phyloP scores from a whole-genome alignment of 1,140 invertebrate species.

The Drosophila saltans region DNA sequence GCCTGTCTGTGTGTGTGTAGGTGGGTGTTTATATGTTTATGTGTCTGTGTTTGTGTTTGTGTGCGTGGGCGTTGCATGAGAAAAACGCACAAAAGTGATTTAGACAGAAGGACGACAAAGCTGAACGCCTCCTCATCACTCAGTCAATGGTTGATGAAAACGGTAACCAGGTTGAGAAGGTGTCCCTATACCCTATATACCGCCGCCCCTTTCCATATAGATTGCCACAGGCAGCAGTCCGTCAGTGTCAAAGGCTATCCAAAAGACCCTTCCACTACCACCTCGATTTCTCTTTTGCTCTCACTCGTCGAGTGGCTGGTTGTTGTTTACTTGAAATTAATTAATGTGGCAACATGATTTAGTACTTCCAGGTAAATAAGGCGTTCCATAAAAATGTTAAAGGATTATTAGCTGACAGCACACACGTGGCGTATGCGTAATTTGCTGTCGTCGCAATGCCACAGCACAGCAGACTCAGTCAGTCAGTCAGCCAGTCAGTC shows the following conservation, averaged over 20 bases:
- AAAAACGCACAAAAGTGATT: conserved; percentile 80
- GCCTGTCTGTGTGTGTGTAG: conserved; percentile 12
- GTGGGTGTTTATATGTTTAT: conserved; percentile 15
- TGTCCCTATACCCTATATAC: no score
- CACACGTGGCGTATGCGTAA: conserved; percentile 77
- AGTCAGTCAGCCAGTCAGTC: background rate
- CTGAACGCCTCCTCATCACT: conserved; percentile 62
- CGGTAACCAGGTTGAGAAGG: no score
- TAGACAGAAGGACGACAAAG: conserved; percentile 51
- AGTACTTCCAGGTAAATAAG: conserved; percentile 81
- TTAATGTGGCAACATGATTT: conserved; percentile 81
- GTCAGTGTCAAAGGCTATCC: conserved; percentile 46
- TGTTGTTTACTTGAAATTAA: conserved; percentile 76
- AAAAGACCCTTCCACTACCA: background rate
- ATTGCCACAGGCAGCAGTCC: conserved; percentile 28
- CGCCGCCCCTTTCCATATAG: background rate
- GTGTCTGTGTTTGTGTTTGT: background rate
- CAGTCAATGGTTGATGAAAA: conserved; percentile 26
- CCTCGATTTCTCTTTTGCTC: background rate
- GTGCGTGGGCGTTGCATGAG: conserved; percentile 23
- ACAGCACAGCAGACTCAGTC: background rate
- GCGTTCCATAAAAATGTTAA: conserved; percentile 82
- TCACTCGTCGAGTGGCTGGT: conserved; percentile 31
- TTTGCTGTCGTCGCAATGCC: conserved; percentile 51
- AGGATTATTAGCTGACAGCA: conserved; percentile 81